Conservation (phyloP, 2,113 vertebrate species). For the Otis tarda region DNA sequence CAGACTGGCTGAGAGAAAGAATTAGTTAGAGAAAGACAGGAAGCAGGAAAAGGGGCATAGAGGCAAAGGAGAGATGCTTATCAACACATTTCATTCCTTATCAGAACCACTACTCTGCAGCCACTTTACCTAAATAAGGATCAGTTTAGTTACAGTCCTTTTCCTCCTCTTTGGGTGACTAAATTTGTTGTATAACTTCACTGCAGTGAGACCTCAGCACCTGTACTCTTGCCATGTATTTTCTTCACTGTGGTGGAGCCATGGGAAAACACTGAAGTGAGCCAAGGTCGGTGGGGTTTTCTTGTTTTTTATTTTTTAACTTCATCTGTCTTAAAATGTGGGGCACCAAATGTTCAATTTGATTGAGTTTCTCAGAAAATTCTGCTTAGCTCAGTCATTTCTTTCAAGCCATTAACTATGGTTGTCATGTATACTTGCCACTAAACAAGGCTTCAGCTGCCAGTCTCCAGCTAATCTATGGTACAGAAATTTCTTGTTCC, state of each 20-base stretch:
- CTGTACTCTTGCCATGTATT: background rate
- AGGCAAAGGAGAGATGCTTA: background rate
- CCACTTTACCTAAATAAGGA: background rate
- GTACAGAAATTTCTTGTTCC: background rate
- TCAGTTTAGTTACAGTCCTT: background rate
- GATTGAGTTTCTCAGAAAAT: conserved; percentile 6
- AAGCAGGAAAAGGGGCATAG: background rate
- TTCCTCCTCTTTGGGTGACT: background rate
- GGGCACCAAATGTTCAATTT: background rate
- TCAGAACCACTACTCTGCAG: background rate
- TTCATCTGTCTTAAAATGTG: background rate
- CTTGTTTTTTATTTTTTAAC: background rate
- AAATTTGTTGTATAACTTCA: background rate
- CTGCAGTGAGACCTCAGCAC: background rate
- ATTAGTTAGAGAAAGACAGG: background rate
- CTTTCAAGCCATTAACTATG: background rate
- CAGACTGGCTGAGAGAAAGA: background rate
- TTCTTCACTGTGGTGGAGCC: background rate
- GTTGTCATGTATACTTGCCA: background rate
- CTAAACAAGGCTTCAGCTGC: conserved; percentile 39
- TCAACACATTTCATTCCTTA: background rate
- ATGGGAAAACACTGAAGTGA: background rate
- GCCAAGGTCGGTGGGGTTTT: background rate
- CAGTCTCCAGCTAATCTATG: conserved; percentile 45
- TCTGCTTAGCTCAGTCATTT: conserved; percentile 23